Percentiles rank a stretch among this genome's conserved stretches.
These are phyloP conservation scores for Prenolepis imparis DNA, from an alignment of 2,888 invertebrate species.

Conservation along the genomic window DNA sequence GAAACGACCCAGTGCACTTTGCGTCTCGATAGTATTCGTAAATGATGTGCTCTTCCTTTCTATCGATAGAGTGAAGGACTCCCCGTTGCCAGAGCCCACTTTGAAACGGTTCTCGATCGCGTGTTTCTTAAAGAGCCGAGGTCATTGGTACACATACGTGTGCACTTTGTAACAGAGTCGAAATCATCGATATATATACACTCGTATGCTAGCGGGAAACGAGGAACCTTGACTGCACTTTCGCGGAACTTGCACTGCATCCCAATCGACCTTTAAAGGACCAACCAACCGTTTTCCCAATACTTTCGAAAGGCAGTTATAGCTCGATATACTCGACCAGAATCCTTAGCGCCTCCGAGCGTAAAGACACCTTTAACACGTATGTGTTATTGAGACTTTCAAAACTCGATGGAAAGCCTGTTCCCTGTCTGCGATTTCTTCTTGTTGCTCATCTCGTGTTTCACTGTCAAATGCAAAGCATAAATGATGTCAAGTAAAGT, in stretches of 20 bases:
- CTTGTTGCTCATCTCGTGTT: not conserved
- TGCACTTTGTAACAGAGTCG: slow-evolving; percentile 21
- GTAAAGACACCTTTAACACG: slow-evolving; percentile 37
- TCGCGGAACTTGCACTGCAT: slow-evolving; percentile 83
- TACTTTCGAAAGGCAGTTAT: slow-evolving; percentile 69
- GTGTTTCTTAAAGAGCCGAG: slow-evolving; percentile 33
- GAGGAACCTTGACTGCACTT: slow-evolving; percentile 78
- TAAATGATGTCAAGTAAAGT: not conserved
- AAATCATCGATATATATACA: slow-evolving; percentile 14
- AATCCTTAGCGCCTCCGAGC: slow-evolving; percentile 22
- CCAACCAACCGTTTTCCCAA: slow-evolving; percentile 61
- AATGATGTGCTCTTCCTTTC: slow-evolving; percentile 44
- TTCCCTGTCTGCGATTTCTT: not conserved
- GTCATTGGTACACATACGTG: slow-evolving; percentile 48
- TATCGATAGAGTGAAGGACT: slow-evolving; percentile 39
- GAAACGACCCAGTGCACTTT: slow-evolving; percentile 38
- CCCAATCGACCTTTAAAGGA: slow-evolving; percentile 77
- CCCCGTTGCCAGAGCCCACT: slow-evolving; percentile 2
- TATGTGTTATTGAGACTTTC: slow-evolving; percentile 63
- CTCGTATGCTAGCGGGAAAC: slow-evolving; percentile 44
- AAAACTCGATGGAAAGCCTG: slow-evolving; percentile 17
- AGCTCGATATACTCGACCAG: slow-evolving; percentile 37
- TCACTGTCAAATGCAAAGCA: not conserved
- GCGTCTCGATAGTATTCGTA: slow-evolving; percentile 23
- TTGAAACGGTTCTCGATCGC: slow-evolving; percentile 44